Evolutionary conservation across 2,888 invertebrate genomes (phyloP).

Genomic region (Lithophane leautieri): DNA sequence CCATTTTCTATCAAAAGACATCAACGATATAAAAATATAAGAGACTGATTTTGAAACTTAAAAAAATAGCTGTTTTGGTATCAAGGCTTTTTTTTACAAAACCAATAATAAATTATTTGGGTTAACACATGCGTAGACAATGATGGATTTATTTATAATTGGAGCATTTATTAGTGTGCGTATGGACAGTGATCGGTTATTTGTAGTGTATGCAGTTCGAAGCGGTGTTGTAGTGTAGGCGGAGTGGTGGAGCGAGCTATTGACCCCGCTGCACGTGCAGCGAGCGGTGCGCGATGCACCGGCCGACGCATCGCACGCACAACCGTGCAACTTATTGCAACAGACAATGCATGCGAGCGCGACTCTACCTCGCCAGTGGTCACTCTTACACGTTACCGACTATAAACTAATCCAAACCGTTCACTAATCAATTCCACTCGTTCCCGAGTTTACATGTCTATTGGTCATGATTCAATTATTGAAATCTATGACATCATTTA

Average conservation of each 20-base stretch:
- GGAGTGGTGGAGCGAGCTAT: constrained; percentile 79
- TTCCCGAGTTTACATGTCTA: constrained; percentile 34
- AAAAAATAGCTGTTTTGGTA: background rate
- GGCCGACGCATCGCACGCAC: constrained; percentile 54
- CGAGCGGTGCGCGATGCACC: constrained; percentile 67
- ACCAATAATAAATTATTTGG: constrained; percentile 7
- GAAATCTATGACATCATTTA: constrained; percentile 60
- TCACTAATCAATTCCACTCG: constrained; percentile 46
- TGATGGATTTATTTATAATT: constrained; percentile 54
- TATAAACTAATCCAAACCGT: constrained; percentile 29
- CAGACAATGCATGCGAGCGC: constrained; percentile 32
- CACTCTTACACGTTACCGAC: constrained; percentile 25
- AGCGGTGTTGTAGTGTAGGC: constrained; percentile 64
- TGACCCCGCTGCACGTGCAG: constrained; percentile 84
- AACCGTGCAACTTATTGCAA: constrained; percentile 60
- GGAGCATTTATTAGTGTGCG: constrained; percentile 44
- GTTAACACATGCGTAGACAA: constrained; percentile 31
- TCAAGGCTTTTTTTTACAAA: background rate
- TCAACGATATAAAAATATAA: constrained; percentile 56
- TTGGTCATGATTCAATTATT: constrained; percentile 57
- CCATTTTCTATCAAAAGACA: constrained; percentile 70
- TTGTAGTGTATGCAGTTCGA: constrained; percentile 57
- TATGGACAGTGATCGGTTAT: constrained; percentile 70
- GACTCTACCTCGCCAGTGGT: constrained; percentile 16
- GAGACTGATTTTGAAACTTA: background rate